Percentiles rank a stretch among this genome's conserved stretches.
phyloP scores from a whole-genome alignment of 2,113 vertebrate species.

The Amblyopsis rosae region DNA sequence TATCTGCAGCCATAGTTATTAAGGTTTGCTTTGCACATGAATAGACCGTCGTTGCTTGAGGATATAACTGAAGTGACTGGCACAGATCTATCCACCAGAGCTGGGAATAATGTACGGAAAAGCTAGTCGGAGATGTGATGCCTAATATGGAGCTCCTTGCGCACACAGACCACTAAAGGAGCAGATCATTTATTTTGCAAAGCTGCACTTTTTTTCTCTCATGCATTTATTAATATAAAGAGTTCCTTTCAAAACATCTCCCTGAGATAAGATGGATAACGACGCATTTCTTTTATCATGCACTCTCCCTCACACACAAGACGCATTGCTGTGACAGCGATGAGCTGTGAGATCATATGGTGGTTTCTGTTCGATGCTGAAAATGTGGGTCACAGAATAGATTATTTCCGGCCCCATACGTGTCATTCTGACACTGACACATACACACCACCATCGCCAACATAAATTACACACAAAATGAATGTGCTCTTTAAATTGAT shows the following conservation, averaged over 20 bases:
- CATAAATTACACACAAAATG: conserved; percentile 64
- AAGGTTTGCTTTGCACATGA: conserved; percentile 61
- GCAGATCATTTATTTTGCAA: conserved; percentile 40
- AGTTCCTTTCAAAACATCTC: conserved; percentile 73
- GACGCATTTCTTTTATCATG: conserved; percentile 66
- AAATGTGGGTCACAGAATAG: conserved; percentile 75
- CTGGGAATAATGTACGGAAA: conserved; percentile 70
- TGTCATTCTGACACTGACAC: conserved; percentile 65
- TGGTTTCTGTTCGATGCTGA: conserved; percentile 61
- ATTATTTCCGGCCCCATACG: conserved; percentile 58
- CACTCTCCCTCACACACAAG: conserved; percentile 17
- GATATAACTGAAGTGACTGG: conserved; percentile 68
- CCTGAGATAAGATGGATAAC: conserved; percentile 72
- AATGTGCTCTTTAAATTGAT: conserved; percentile 57
- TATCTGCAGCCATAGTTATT: conserved; percentile 55
- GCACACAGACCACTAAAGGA: conserved; percentile 59
- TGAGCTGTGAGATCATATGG: conserved; percentile 70
- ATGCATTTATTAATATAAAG: conserved; percentile 75
- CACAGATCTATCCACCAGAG: conserved; percentile 63
- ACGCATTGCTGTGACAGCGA: conserved; percentile 62
- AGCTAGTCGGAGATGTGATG: conserved; percentile 69
- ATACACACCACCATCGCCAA: conserved; percentile 40
- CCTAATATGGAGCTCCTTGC: conserved; percentile 61
- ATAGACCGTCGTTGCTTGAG: conserved; percentile 51
- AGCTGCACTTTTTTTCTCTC: conserved; percentile 65